Evolutionary conservation across 2,797 vertebrate species (phyloP).

Genomic region (Pterois miles): DNA sequence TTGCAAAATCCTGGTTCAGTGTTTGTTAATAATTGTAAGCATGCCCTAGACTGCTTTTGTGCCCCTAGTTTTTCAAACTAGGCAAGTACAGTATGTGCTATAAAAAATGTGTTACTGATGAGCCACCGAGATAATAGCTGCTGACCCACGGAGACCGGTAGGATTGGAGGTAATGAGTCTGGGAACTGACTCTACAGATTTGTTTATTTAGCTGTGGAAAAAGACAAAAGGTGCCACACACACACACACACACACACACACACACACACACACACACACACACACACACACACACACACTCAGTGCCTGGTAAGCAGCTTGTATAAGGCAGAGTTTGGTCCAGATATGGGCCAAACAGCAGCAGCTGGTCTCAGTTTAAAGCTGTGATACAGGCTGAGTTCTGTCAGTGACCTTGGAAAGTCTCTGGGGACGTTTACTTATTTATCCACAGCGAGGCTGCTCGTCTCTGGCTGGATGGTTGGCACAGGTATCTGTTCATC

Average conservation of each 20-base stretch:
- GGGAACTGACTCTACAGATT: slow-evolving; percentile 48
- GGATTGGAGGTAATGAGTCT: slow-evolving; percentile 59
- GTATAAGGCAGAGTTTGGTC: slow-evolving; percentile 30
- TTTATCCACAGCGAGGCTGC: slow-evolving; percentile 34
- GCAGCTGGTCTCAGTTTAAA: slow-evolving; percentile 58
- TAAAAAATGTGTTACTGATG: slow-evolving; percentile 25
- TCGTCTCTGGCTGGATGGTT: slow-evolving; percentile 4
- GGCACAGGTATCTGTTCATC: background rate
- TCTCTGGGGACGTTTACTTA: slow-evolving; percentile 49
- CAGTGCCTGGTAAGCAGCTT: slow-evolving; percentile 17
- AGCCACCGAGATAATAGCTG: slow-evolving; percentile 39
- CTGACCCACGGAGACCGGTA: slow-evolving; percentile 47
- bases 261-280: slow-evolving; percentile 7
- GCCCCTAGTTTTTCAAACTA: background rate
- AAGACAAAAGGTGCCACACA: slow-evolving; percentile 1
- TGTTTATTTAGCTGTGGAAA: slow-evolving; percentile 57
- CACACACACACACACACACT: background rate
- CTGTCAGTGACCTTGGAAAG: slow-evolving; percentile 60
- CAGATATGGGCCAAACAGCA: slow-evolving; percentile 45
- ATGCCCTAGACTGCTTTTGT: slow-evolving; percentile 10
- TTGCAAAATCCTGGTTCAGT: slow-evolving; percentile 35
- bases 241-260: slow-evolving; percentile 14
- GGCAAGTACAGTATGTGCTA: background rate
- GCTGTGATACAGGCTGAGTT: slow-evolving; percentile 33
- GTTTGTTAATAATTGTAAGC: slow-evolving; percentile 42